phyloP scores from a whole-genome alignment of 2,113 vertebrate species.

The Poeciliopsis retropinna region DNA sequence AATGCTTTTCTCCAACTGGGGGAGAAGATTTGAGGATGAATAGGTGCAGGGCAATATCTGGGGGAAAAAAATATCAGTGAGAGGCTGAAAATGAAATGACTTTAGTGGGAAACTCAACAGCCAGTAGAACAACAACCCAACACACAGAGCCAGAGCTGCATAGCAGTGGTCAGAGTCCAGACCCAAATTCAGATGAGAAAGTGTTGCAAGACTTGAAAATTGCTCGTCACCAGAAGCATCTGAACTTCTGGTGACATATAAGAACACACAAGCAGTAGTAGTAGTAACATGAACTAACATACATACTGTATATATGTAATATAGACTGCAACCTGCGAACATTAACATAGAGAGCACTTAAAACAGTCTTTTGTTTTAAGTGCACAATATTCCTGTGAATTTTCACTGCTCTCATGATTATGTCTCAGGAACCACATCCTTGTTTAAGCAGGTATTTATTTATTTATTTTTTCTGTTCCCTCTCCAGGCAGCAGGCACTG shows the following conservation, averaged over 20 bases:
- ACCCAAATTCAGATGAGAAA: neutral
- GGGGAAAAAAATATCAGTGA: no score
- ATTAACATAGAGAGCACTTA: neutral
- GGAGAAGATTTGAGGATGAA: no score
- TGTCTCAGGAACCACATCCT: constrained; percentile 29
- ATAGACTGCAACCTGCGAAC: neutral
- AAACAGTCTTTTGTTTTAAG: no score
- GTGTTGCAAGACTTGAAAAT: neutral
- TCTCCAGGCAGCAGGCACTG: constrained; percentile 88
- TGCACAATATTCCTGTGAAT: neutral
- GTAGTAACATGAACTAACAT: neutral
- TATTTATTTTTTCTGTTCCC: constrained; percentile 60
- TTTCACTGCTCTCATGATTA: constrained; percentile 1
- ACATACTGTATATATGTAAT: neutral
- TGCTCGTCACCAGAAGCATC: neutral
- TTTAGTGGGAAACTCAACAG: no score
- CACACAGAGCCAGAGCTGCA: no score
- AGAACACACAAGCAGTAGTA: neutral
- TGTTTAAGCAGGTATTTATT: constrained; percentile 1
- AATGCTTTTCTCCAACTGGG: no score
- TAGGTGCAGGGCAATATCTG: no score
- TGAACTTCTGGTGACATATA: neutral
- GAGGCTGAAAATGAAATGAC: no score
- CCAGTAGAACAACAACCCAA: no score
- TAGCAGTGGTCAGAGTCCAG: neutral